These are phyloP conservation scores for Hoplodrina ambigua DNA, from an alignment of 2,888 invertebrate species.

Conservation along the genomic window DNA sequence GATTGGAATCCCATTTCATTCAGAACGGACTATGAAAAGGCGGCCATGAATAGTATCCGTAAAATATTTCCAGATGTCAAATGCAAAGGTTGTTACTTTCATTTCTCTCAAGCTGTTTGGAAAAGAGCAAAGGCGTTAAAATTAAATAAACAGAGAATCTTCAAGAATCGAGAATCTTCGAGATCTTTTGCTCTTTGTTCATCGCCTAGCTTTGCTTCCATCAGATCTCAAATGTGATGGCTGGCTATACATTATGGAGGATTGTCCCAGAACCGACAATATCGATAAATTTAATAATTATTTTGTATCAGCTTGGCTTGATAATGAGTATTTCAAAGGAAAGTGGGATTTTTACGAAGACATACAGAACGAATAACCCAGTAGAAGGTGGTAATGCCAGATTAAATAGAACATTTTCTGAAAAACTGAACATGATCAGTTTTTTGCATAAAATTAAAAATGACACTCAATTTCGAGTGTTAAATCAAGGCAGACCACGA, in stretches of 20 bases:
- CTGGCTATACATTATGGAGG: conserved; percentile 12
- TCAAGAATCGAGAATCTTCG: conserved; percentile 30
- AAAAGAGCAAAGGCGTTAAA: conserved; percentile 33
- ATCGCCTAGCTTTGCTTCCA: conserved; percentile 20
- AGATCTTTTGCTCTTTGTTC: conserved; percentile 21
- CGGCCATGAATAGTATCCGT: conserved; percentile 37
- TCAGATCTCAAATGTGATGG: conserved; percentile 11
- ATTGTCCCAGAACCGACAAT: conserved; percentile 2
- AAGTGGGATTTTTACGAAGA: conserved; percentile 3
- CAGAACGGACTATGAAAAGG: conserved; percentile 36
- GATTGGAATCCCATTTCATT: conserved; percentile 22
- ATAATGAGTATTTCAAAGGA: conserved; percentile 2
- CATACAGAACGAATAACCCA: neutral
- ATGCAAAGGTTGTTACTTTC: conserved; percentile 26
- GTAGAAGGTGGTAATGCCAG: too few species aligned
- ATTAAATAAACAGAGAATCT: conserved; percentile 34
- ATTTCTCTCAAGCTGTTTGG: conserved; percentile 34
- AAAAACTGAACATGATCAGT: too few species aligned
- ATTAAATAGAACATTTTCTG: too few species aligned
- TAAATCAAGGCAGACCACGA: too few species aligned
- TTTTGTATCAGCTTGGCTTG: conserved; percentile 1
- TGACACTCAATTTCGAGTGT: too few species aligned
- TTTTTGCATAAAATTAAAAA: too few species aligned
- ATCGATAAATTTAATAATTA: neutral
- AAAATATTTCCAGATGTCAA: conserved; percentile 25